Base-by-base conservation (phyloP, 2,888 invertebrate species). In the Seira musarum region DNA sequence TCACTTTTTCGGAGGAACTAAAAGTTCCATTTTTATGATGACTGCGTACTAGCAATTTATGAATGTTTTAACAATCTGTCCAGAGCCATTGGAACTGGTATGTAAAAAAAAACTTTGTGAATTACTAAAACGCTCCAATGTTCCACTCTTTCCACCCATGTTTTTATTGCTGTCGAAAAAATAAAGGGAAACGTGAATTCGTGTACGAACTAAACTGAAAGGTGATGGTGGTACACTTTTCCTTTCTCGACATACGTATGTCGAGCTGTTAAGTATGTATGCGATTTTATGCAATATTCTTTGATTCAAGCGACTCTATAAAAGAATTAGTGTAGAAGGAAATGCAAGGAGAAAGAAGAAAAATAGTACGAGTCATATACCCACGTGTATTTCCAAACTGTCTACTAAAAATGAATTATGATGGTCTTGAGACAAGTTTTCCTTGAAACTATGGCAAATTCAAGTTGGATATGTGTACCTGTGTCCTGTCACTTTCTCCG, bases 11-110 rank as follows among this genome's bases (percentile, higher is more conserved):
- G 8, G 30, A 5, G 30, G 30, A 30, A 30, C 30, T 30, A 5
- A 5, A 5, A 8, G 3, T 5, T 30, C 49, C 49, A 49, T 49
- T 49, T 49, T n/a, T 49, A 49, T 49, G 49, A 49, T 49, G 49
- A 49, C 15, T 49, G 3, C 49, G 22, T 57, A 53, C 53, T 15
- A 25, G 35, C 40, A 61, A 46, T 75, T 75, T 68, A 68, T 77
- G 65, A 77, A 77, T 77, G 65, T 77, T 77, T 74, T 66, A 70
- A 65, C 70, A 61, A 77, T 77, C 77, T 60, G 77, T 66, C 70
- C 21, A 60, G 69, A 53, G 30, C 35, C 69, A 64, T 63, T 63
- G 46, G 25, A 49, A 13, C 21, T 40, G 46, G 61, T 24, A 67
- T 5, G 24, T 57, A 65, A 68, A 60, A 25, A 30, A 40, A 74